Percentiles rank a stretch among this genome's conserved stretches.
These are phyloP conservation scores for Aquatica leii DNA, from an alignment of 2,888 invertebrate species.

Conservation along the genomic window DNA sequence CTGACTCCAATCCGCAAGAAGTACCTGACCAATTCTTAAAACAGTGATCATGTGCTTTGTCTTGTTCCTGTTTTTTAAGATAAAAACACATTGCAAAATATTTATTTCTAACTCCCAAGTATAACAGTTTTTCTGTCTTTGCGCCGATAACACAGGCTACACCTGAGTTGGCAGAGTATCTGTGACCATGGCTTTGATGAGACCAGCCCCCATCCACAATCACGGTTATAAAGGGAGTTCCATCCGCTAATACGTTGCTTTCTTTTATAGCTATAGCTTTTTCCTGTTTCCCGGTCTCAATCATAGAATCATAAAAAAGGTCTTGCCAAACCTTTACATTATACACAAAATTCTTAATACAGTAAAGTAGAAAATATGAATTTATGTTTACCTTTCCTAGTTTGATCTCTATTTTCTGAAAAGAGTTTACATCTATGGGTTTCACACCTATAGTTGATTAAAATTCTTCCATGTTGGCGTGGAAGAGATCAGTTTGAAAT, in stretches of 20 bases:
- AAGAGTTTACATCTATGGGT: too few species aligned
- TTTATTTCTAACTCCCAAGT: background rate
- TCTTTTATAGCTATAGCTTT: background rate
- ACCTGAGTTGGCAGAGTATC: background rate
- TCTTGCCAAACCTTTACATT: too few species aligned
- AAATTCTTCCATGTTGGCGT: too few species aligned
- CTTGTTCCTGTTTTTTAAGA: background rate
- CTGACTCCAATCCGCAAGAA: background rate
- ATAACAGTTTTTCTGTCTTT: background rate
- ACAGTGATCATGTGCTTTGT: background rate
- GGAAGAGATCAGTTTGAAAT: too few species aligned
- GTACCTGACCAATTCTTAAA: conserved; percentile 2
- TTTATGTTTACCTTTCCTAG: too few species aligned
- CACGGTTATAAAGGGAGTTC: conserved; percentile 4
- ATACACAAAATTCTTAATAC: too few species aligned
- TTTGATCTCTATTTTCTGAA: too few species aligned
- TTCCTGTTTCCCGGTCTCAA: background rate
- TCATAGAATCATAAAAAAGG: too few species aligned
- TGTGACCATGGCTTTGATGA: conserved; percentile 5
- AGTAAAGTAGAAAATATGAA: too few species aligned
- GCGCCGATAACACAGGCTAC: background rate
- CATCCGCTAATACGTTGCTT: background rate
- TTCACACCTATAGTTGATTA: background rate
- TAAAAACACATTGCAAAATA: conserved; percentile 9
- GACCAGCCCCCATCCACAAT: conserved; percentile 2